A percentile compares a stretch with the other conserved stretches of the same genome.
phyloP scores from a whole-genome alignment of 1,140 invertebrate genomes.

The Ceratina japonica region DNA sequence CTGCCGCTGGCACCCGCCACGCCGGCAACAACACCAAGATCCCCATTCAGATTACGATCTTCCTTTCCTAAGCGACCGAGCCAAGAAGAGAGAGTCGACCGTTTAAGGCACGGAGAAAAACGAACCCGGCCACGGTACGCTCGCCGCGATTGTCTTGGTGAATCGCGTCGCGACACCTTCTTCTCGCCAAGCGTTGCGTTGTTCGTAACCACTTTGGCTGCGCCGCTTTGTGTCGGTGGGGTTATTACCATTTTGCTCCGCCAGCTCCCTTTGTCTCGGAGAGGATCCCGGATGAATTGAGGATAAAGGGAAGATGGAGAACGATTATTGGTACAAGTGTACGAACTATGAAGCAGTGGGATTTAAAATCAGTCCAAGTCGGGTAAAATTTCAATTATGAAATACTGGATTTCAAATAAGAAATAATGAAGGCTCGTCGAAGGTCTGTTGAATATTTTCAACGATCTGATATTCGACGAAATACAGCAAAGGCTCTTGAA shows the following conservation, averaged over 20 bases:
- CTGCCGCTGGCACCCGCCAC: slow-evolving; percentile 64
- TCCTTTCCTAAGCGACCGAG: slow-evolving; percentile 45
- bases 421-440: no score
- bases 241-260: slow-evolving; percentile 50
- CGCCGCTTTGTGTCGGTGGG: slow-evolving; percentile 11
- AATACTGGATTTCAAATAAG: no score
- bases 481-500: no score
- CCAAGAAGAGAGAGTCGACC: slow-evolving; percentile 19
- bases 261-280: slow-evolving; percentile 5
- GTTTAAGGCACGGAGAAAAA: slow-evolving; percentile 56
- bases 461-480: no score
- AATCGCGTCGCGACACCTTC: slow-evolving; percentile 42
- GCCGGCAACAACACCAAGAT: slow-evolving; percentile 57
- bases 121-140: slow-evolving; percentile 8
- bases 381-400: no score
- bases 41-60: slow-evolving; percentile 67
- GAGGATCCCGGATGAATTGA: not conserved
- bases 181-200: not conserved
- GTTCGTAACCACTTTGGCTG: not conserved
- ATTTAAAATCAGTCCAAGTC: no score
- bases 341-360: no score
- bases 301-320: not conserved
- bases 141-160: not conserved
- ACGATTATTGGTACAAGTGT: not conserved
- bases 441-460: no score